Percentiles rank a stretch among this genome's conserved stretches.
These are phyloP conservation scores for Octodon degus DNA, from an alignment of 2,113 vertebrate genomes.

Conservation along the genomic window DNA sequence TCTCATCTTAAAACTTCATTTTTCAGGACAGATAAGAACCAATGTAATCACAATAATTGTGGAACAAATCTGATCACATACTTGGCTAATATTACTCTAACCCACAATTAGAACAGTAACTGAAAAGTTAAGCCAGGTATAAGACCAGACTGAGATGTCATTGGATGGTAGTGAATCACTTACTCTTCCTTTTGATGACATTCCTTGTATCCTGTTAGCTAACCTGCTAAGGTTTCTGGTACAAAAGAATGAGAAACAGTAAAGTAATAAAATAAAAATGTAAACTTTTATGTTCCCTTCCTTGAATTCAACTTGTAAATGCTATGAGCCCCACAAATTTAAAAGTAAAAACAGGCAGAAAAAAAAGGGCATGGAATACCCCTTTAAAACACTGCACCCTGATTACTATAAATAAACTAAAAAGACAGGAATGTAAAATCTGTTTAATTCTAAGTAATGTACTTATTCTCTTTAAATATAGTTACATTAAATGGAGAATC, in stretches of 20 bases:
- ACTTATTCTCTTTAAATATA: constrained; percentile 58
- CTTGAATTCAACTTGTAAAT: constrained; percentile 11
- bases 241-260: constrained; percentile 5
- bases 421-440: constrained; percentile 13
- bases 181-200: background rate
- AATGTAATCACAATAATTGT: background rate
- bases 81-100: constrained; percentile 4
- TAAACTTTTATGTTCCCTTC: constrained; percentile 38
- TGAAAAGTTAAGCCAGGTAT: background rate
- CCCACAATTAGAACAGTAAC: background rate
- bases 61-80: constrained; percentile 36
- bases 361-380: constrained; percentile 23
- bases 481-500: background rate
- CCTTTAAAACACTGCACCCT: background rate
- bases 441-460: background rate
- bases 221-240: background rate
- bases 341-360: background rate
- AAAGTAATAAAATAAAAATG: constrained; percentile 60
- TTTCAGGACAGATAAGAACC: background rate
- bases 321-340: constrained; percentile 47
- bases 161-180: background rate
- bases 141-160: background rate
- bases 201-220: background rate
- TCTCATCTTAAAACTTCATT: constrained; percentile 26
- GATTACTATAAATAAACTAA: constrained; percentile 1